Percentiles rank a stretch among this genome's conserved stretches.
phyloP scores from a whole-genome alignment of 1,140 invertebrate species.

The Pseudomyrmex sp. region DNA sequence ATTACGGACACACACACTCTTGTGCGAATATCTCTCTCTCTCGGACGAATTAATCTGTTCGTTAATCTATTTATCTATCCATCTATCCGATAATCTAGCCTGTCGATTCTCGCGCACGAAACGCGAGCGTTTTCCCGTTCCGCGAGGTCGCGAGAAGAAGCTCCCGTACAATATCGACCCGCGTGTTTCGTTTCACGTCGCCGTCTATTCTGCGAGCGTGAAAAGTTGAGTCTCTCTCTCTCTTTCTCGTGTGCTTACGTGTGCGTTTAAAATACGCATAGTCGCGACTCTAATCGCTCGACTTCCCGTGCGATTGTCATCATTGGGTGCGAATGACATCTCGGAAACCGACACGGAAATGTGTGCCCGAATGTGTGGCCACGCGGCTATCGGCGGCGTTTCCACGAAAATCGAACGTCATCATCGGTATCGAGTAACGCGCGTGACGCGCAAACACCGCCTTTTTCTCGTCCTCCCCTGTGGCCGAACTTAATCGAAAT shows the following conservation, averaged over 20 bases:
- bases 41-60: neutral
- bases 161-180: neutral
- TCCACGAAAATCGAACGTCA: slow-evolving; percentile 25
- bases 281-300: neutral
- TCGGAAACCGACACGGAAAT: neutral
- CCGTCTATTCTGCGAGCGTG: neutral
- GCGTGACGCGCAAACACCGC: slow-evolving; percentile 8
- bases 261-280: neutral
- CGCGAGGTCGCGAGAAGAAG: no score
- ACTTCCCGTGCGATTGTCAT: slow-evolving; percentile 12
- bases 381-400: neutral
- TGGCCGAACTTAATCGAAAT: neutral
- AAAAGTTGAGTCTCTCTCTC: neutral
- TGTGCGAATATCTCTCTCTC: neutral
- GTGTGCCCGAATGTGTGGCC: neutral
- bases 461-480: neutral
- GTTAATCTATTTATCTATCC: slow-evolving; percentile 20
- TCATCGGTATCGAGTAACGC: slow-evolving; percentile 28
- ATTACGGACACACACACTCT: neutral
- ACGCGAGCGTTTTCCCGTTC: slow-evolving; percentile 24
- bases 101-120: slow-evolving; percentile 29
- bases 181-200: slow-evolving; percentile 1
- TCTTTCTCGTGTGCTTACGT: no score
- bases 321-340: neutral
- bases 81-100: slow-evolving; percentile 45